Evolutionary conservation across 2,797 vertebrate species (phyloP).

Genomic region (Periparus ater): DNA sequence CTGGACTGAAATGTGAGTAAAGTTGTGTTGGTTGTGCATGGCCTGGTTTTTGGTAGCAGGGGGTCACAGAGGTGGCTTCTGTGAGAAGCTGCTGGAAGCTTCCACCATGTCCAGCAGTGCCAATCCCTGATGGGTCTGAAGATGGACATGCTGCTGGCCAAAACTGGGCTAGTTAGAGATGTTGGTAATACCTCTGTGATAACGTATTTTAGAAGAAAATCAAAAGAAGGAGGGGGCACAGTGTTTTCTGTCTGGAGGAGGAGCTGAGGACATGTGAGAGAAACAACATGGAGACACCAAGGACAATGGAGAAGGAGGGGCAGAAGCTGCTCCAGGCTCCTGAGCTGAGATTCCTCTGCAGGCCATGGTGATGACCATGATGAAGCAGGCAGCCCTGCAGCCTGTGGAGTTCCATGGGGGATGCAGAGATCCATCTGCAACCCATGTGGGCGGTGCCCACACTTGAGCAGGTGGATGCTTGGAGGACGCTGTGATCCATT

Average conservation of each 20-base stretch:
- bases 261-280: neutral
- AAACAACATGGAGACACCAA: neutral
- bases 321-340: neutral
- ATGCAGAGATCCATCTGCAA: neutral
- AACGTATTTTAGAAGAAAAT: neutral
- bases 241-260: neutral
- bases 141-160: neutral
- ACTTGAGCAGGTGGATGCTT: rapidly evolving
- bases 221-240: neutral
- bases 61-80: neutral
- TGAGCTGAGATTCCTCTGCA: neutral
- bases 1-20: neutral
- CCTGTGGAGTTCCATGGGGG: neutral
- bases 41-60: neutral
- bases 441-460: rapidly evolving
- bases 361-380: neutral
- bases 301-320: neutral
- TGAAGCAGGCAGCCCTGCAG: neutral
- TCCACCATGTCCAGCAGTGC: neutral
- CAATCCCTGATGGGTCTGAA: neutral
- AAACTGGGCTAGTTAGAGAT: neutral
- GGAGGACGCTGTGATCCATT: neutral
- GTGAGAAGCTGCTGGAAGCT: neutral
- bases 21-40: neutral
- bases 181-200: neutral